Evolutionary conservation across 2,113 vertebrate genomes (phyloP), one percentile per base, ranked within the genome.

Genomic region (Ctenodactylus gundi): DNA sequence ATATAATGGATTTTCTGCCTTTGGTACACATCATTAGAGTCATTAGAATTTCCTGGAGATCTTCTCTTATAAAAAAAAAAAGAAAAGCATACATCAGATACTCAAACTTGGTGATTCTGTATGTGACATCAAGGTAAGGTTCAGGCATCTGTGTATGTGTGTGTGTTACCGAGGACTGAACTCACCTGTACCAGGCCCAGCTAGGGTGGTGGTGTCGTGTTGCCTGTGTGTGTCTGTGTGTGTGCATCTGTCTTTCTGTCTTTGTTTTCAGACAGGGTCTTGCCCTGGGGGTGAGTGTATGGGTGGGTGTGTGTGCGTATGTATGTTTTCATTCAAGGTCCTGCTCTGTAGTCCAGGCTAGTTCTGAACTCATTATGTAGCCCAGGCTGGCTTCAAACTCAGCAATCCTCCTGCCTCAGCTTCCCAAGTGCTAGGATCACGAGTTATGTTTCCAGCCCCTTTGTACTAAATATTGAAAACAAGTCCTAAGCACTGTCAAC

Each of bases 1-100:
- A 46, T 78, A 44, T 77, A 93, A 70, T 41, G 75, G 68, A 60
- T 64, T 95, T 83, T 95, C 44, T 88, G 46, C 15, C 58, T 85
- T 85, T 81, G 25, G 15, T 85, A 11, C 25, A 94, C 8, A 82
- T 46, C 34, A 82, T n/a, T n/a, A n/a, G n/a, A n/a, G n/a, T n/a
- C n/a, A n/a, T n/a, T n/a, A n/a, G 57, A 82, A 88, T 88, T 93
- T 72, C 34, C 41, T 65, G 3, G 70, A 57, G 36, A 44, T 15
- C 25, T 3, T 41, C 29, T 58, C 18, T 80, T n/a, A n/a, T n/a
- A 29, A 29, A 29, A 62, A 29, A 62, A 18, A 18, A 9, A 29
- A 29, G 27, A 25, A 29, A 62, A 62, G 70, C 13, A 72, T 65
- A 44, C 49, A 27, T 41, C 58, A 76, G 11, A 13, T 84, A 80